Percentiles rank a stretch among this genome's conserved stretches.
These are phyloP conservation scores for Alectoris magna DNA, from an alignment of 2,797 vertebrate genomes.

Conservation along the genomic window DNA sequence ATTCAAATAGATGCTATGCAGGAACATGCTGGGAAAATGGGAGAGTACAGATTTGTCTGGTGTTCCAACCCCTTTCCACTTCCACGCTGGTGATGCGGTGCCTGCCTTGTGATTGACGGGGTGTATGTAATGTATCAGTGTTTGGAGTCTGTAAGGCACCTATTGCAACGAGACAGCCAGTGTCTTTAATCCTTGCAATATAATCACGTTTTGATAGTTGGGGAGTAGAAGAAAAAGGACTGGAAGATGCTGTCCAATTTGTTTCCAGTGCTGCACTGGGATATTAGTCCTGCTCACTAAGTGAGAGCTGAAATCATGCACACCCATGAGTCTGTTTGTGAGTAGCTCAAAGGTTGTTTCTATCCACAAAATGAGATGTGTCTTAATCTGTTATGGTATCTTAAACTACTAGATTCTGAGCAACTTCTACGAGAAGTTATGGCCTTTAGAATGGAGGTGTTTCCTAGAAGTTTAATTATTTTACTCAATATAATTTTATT, in stretches of 20 bases:
- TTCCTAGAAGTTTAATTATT: background rate
- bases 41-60: background rate
- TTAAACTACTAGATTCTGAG: background rate
- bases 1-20: background rate
- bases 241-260: background rate
- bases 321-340: background rate
- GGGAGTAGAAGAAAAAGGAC: background rate
- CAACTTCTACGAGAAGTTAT: background rate
- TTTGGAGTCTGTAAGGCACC: background rate
- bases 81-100: accelerated
- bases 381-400: background rate
- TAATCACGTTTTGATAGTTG: background rate
- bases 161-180: background rate
- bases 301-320: background rate
- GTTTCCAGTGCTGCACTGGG: background rate
- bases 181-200: background rate
- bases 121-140: accelerated
- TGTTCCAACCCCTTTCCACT: background rate
- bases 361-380: background rate
- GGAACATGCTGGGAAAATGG: background rate
- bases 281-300: background rate
- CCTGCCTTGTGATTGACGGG: accelerated
- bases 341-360: background rate
- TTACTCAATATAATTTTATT: background rate
- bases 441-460: background rate